Percentiles rank a stretch among this genome's conserved stretches.
Evolutionary conservation across 1,140 invertebrate genomes (phyloP).

Genomic region (Orchesella cincta): DNA sequence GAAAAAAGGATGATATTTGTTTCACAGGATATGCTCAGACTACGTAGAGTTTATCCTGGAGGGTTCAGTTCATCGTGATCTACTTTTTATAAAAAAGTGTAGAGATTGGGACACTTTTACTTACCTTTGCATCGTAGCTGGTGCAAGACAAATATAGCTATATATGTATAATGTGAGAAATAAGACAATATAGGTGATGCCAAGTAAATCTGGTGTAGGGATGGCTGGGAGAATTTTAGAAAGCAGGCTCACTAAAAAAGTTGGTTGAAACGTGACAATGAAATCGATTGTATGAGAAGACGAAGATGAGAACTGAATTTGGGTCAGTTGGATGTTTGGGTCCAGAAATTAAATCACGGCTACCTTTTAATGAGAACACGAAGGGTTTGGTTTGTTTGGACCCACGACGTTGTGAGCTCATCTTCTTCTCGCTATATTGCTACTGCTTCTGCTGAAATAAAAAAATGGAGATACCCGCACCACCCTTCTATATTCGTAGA

Average conservation of each 20-base stretch:
- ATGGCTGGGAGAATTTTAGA: neutral
- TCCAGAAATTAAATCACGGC: neutral
- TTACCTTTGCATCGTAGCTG: neutral
- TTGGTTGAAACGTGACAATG: neutral
- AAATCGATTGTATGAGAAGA: neutral
- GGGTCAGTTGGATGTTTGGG: neutral
- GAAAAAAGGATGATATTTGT: neutral
- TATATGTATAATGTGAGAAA: neutral
- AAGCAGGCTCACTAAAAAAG: neutral
- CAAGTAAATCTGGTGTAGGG: neutral
- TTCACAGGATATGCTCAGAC: neutral
- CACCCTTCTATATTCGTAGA: conserved; percentile 6
- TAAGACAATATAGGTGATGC: neutral
- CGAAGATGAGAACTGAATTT: conserved; percentile 24
- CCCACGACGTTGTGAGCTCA: too few relatives aligned
- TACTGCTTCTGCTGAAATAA: neutral
- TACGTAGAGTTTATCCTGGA: too few relatives aligned
- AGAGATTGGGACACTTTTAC: neutral
- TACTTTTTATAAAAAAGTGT: neutral
- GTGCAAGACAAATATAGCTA: too few relatives aligned
- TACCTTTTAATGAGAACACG: neutral
- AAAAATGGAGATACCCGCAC: neutral
- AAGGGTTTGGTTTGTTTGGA: too few relatives aligned
- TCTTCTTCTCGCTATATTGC: too few relatives aligned
- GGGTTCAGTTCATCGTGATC: neutral